Base-by-base conservation (phyloP, 2,113 vertebrate species). In the Macrotus californicus region DNA sequence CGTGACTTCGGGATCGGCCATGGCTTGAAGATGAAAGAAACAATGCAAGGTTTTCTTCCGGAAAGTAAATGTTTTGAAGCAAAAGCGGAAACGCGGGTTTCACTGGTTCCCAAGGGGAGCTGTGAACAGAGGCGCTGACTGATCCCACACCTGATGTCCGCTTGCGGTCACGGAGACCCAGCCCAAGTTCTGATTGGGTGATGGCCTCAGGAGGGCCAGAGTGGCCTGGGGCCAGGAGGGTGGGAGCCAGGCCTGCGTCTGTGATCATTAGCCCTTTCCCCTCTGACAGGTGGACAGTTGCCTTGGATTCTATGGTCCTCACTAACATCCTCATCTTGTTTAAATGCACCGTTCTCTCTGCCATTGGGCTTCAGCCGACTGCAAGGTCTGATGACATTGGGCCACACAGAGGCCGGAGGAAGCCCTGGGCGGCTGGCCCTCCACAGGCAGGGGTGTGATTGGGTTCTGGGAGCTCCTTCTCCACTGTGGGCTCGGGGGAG, bases 401-500 rank as follows among this genome's bases (percentile, higher is more conserved):
- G 46, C 77, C 93, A 69, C 54, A 11, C 0, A 2, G 48, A 91
- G 54, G 3, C 8, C 5, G 48, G 66, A 80, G 41, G 52, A 72
- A 11, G 56, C 18, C 94, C 91, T 6, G 3, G 94, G 93, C 64
- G 46, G 94, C 64, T 29, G 69, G 92, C 48, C 95, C 81, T 95
- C 72, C 66, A 4, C 83, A 1, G 0, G 73, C 39, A 70, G 93
- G 81, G 83, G 22, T 77, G 96, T n/a, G 89, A 92, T 19, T 19
- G 87, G 96, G 96, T 94, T 96, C 72, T 72, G 69, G 41, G 8
- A 97, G 96, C 96, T 90, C 97, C 96, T 90, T 95, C 85, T 9
- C 16, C 0, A 1, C 0, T 0, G 64, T 0, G 24, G 87, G 93
- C 96, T n/a, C 75, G 15, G 0, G 84, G 76, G 97, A 97, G 98